Conservation (phyloP, 2,113 vertebrate species). For the Saimiri boliviensis region DNA sequence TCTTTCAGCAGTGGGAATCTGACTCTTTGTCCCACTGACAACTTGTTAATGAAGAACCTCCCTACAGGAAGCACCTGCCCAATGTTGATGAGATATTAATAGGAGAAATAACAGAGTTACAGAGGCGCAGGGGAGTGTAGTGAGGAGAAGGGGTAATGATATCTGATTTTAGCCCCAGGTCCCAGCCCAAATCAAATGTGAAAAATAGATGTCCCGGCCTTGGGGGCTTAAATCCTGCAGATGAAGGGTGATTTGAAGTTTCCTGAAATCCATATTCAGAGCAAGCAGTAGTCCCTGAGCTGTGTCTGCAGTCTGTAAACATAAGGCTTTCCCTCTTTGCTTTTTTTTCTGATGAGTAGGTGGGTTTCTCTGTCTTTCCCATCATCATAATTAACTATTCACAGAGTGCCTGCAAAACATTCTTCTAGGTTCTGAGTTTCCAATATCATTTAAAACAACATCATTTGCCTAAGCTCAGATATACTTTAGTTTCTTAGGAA, state of each 20-base stretch:
- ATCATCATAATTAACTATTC: slow-evolving; percentile 51
- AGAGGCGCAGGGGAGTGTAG: slow-evolving; percentile 77
- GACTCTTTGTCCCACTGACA: slow-evolving; percentile 85
- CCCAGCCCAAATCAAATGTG: slow-evolving; percentile 76
- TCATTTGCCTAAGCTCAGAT: slow-evolving; percentile 59
- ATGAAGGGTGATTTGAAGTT: slow-evolving; percentile 47
- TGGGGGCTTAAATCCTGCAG: slow-evolving; percentile 17
- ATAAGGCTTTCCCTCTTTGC: neutral
- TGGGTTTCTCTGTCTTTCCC: slow-evolving; percentile 16
- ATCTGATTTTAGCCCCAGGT: slow-evolving; percentile 73
- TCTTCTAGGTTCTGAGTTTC: neutral
- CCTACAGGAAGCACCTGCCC: slow-evolving; percentile 85
- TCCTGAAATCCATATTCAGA: neutral
- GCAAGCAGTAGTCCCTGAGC: neutral
- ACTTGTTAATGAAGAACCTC: slow-evolving; percentile 85
- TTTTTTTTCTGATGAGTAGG: slow-evolving; percentile 2
- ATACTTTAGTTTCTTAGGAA: slow-evolving; percentile 63
- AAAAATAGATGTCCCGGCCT: slow-evolving; percentile 61
- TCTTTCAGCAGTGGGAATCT: slow-evolving; percentile 78
- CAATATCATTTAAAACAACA: slow-evolving; percentile 17
- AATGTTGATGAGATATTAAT: slow-evolving; percentile 85
- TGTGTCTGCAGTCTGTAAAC: neutral
- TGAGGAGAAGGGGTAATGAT: slow-evolving; percentile 72
- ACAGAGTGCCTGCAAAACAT: neutral
- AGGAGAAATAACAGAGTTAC: slow-evolving; percentile 80